Conservation (phyloP, 2,797 vertebrate species). For the Harpagifer antarcticus region DNA sequence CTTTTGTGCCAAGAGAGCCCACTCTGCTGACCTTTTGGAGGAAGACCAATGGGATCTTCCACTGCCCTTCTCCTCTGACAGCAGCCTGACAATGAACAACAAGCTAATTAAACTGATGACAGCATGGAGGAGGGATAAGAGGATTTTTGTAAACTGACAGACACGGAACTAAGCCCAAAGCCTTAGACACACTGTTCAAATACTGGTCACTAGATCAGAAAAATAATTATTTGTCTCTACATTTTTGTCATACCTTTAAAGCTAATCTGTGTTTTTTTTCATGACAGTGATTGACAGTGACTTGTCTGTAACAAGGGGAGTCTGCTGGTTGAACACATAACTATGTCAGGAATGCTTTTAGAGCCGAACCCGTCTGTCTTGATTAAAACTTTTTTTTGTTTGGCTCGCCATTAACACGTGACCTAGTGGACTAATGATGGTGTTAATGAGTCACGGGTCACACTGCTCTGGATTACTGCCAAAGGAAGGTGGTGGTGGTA, state of each 20-base stretch:
- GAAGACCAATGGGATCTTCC: slow-evolving; percentile 59
- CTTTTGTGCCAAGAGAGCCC: slow-evolving; percentile 68
- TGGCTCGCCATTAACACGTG: slow-evolving; percentile 36
- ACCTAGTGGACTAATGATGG: slow-evolving; percentile 53
- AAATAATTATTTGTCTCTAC: too few relatives aligned
- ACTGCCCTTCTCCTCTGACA: slow-evolving; percentile 53
- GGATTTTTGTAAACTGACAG: neutral
- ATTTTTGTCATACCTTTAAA: neutral
- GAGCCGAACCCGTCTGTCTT: slow-evolving; percentile 47
- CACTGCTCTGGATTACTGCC: slow-evolving; percentile 43
- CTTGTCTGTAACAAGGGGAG: neutral
- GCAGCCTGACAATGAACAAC: slow-evolving; percentile 67
- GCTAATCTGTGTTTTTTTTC: neutral
- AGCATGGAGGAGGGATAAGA: slow-evolving; percentile 17
- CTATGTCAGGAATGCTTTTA: slow-evolving; percentile 53
- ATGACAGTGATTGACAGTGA: neutral
- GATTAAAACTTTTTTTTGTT: slow-evolving; percentile 44
- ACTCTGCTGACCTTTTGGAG: slow-evolving; percentile 67
- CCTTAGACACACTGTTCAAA: neutral
- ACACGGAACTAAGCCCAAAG: neutral
- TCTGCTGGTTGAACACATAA: neutral
- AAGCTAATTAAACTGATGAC: slow-evolving; percentile 74
- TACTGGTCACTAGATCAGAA: neutral
- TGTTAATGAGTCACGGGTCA: slow-evolving; percentile 67
- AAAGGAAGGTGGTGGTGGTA: slow-evolving; percentile 6